Conservation (phyloP, 2,797 vertebrate genomes). For the Sphenopsis melanotis region DNA sequence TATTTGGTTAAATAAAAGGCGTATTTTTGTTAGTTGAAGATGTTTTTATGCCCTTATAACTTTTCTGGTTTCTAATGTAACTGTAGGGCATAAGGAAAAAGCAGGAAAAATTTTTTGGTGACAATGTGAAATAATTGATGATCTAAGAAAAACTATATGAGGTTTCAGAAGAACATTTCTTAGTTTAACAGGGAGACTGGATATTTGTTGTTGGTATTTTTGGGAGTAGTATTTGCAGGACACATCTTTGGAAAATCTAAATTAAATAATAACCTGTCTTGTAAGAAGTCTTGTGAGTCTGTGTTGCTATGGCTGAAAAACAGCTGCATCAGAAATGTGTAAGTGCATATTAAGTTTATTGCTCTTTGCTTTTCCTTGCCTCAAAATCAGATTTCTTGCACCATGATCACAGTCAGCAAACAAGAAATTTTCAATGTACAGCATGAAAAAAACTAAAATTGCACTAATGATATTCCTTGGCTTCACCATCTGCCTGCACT, state of each 20-base stretch:
- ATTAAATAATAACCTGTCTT: neutral
- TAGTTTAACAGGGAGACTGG: neutral
- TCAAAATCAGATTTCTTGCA: neutral
- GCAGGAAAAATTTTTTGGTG: accelerated
- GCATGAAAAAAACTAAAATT: neutral
- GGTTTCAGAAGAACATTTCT: neutral
- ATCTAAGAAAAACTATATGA: neutral
- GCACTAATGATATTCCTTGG: neutral
- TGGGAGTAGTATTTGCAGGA: neutral
- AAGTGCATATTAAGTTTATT: neutral
- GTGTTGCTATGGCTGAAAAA: neutral
- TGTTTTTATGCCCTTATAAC: neutral
- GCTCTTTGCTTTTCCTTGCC: neutral
- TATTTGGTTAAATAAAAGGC: neutral
- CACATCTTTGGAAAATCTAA: neutral
- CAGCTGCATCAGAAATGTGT: neutral
- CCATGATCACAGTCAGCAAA: neutral
- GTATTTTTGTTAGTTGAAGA: neutral
- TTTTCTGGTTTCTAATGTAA: neutral
- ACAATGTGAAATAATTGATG: neutral
- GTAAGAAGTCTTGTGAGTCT: neutral
- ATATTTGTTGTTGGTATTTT: neutral
- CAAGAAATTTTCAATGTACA: neutral
- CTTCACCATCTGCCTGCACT: neutral
- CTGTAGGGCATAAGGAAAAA: neutral